Percentiles rank a stretch among this genome's conserved stretches.
These are phyloP conservation scores for Trogon surrucura DNA, from an alignment of 2,113 vertebrate genomes.

Conservation along the genomic window DNA sequence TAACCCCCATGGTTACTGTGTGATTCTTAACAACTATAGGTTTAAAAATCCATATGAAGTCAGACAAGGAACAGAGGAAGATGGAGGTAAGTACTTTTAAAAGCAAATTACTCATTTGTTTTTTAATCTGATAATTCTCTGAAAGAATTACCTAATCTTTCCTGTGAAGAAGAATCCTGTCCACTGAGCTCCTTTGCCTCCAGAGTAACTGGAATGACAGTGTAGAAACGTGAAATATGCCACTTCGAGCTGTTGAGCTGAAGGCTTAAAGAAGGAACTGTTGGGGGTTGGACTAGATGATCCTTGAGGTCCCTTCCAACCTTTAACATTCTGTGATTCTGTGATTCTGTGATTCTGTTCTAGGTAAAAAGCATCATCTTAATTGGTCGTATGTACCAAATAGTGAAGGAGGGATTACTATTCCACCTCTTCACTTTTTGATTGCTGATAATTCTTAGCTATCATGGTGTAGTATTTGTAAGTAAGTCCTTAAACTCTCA, in stretches of 20 bases:
- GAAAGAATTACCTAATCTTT: neutral
- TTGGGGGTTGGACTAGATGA: too few relatives aligned
- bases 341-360: too few relatives aligned
- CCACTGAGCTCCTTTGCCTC: neutral
- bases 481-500: neutral
- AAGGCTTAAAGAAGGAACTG: neutral
- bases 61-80: slow-evolving; percentile 43
- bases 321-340: too few relatives aligned
- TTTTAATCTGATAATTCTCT: neutral
- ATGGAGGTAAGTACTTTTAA: slow-evolving; percentile 35
- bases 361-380: neutral
- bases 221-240: neutral
- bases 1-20: slow-evolving; percentile 60
- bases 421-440: neutral
- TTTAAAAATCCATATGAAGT: neutral
- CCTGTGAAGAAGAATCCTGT: neutral
- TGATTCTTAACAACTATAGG: slow-evolving; percentile 63
- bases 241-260: neutral
- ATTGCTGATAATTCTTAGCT: neutral
- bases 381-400: neutral
- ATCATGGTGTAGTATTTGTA: neutral
- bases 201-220: neutral
- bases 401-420: neutral
- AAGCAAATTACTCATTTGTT: neutral
- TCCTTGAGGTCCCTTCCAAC: too few relatives aligned